Percentiles rank a stretch among this genome's conserved stretches.
These are phyloP conservation scores for Grapholita molesta DNA, from an alignment of 1,140 invertebrate genomes.

Conservation along the genomic window DNA sequence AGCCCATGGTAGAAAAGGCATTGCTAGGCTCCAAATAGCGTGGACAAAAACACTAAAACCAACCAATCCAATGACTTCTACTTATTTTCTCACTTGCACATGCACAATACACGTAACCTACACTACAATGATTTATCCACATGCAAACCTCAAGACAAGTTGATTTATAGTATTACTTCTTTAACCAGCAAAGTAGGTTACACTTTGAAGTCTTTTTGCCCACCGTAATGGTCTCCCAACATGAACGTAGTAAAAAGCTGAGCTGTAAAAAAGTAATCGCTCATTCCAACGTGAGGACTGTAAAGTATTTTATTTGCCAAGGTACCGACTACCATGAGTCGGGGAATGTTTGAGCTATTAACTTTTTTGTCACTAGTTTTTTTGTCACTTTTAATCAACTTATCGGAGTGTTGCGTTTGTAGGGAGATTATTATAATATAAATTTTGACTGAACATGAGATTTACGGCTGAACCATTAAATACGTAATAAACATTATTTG, in stretches of 20 bases:
- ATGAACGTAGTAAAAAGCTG: not conserved
- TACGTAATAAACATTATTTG: too few species aligned
- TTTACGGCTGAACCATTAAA: too few species aligned
- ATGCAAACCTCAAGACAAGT: not conserved
- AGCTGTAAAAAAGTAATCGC: not conserved
- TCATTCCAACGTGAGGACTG: not conserved
- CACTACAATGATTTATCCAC: not conserved
- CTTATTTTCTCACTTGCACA: not conserved
- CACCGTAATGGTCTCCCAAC: not conserved
- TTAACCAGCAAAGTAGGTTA: not conserved
- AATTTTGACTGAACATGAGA: too few species aligned
- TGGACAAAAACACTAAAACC: not conserved
- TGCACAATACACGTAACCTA: not conserved
- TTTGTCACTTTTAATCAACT: too few species aligned
- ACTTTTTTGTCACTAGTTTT: too few species aligned
- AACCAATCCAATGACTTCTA: not conserved
- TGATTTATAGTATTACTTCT: constrained; percentile 2
- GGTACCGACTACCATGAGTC: not conserved
- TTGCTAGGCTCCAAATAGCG: not conserved
- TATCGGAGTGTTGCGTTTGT: too few species aligned
- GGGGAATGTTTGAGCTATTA: too few species aligned
- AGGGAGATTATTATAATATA: too few species aligned
- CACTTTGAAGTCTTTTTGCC: not conserved
- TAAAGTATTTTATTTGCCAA: not conserved
- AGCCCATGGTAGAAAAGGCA: too few species aligned